Evolutionary conservation across 2,113 vertebrate species (phyloP).

Genomic region (Uria lomvia): DNA sequence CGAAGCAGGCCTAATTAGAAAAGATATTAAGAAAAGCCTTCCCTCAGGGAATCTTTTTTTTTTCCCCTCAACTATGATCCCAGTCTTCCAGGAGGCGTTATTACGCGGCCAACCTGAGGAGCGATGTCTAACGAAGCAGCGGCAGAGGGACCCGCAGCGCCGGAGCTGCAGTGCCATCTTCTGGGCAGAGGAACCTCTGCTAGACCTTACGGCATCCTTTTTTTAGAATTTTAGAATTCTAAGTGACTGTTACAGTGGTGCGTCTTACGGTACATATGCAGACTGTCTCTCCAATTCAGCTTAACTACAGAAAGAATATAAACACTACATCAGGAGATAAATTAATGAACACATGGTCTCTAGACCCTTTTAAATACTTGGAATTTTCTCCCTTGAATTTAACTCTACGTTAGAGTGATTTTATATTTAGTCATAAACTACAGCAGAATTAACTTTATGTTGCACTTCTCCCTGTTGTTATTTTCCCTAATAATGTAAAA

Average conservation of each 20-base stretch:
- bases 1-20: background rate
- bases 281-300: background rate
- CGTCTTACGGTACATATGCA: rapidly evolving
- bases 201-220: too few relatives aligned
- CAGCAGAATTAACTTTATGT: background rate
- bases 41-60: background rate
- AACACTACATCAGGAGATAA: background rate
- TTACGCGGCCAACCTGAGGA: slow-evolving; percentile 5
- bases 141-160: background rate
- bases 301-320: too few relatives aligned
- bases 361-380: background rate
- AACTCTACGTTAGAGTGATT: background rate
- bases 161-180: slow-evolving; percentile 65
- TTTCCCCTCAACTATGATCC: background rate
- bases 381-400: background rate
- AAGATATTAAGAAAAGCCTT: background rate
- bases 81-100: background rate
- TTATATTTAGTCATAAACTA: background rate
- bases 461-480: background rate
- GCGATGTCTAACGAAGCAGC: background rate
- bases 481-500: background rate
- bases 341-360: rapidly evolving
- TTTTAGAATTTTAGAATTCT: too few relatives aligned
- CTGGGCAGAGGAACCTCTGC: background rate
- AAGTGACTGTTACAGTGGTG: rapidly evolving